A percentile compares a stretch with the other conserved stretches of the same genome.
Evolutionary conservation across 2,888 invertebrate genomes (phyloP).

Genomic region (Myopa testacea): DNA sequence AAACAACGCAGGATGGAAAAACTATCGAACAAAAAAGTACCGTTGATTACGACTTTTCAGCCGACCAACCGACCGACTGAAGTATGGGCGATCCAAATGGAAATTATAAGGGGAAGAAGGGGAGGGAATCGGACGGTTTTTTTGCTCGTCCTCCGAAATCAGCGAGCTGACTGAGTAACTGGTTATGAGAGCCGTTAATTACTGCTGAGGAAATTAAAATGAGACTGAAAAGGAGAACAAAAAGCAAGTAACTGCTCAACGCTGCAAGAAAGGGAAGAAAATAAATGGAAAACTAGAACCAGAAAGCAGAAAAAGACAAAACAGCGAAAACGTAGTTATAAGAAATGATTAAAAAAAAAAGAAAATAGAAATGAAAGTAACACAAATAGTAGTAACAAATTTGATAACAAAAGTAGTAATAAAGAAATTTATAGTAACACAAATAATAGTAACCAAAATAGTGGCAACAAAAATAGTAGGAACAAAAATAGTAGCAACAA

Average conservation of each 20-base stretch:
- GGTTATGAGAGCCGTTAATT: conserved; percentile 24
- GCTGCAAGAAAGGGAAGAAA: background rate
- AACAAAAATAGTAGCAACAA: background rate
- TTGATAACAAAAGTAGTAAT: too few relatives aligned
- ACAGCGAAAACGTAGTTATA: background rate
- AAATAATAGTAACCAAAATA: background rate
- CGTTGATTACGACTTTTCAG: too few relatives aligned
- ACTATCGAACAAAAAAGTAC: too few relatives aligned
- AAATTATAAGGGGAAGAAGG: too few relatives aligned
- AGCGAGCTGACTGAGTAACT: background rate
- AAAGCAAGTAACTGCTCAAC: background rate
- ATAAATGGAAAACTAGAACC: background rate
- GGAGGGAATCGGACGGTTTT: too few relatives aligned
- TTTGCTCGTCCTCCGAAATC: too few relatives aligned
- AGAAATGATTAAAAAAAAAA: background rate
- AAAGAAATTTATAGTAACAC: background rate
- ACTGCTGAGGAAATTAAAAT: conserved; percentile 25
- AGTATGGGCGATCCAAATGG: too few relatives aligned
- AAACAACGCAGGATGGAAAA: too few relatives aligned
- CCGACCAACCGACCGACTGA: too few relatives aligned
- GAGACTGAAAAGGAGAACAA: background rate
- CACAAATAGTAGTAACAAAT: background rate
- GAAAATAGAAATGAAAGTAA: background rate
- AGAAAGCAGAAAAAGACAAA: background rate
- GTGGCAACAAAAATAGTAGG: background rate